Evolutionary conservation across 2,113 vertebrate genomes (phyloP).

Genomic region (Canis aureus): DNA sequence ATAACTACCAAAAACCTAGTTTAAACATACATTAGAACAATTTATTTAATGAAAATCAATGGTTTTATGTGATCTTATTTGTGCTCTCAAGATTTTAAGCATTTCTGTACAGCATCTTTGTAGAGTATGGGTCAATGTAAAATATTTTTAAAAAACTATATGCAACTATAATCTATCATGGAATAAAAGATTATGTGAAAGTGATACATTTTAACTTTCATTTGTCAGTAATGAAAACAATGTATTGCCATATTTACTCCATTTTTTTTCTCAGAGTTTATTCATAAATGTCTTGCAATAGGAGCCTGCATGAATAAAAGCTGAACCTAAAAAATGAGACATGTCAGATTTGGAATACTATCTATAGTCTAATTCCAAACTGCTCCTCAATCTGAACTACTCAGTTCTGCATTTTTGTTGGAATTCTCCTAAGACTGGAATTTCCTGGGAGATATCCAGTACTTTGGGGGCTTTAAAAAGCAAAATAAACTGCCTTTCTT

Average conservation of each 20-base stretch:
- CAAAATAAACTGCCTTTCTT: constrained; percentile 74
- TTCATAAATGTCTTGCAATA: constrained; percentile 20
- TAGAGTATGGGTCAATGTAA: background rate
- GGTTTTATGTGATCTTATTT: background rate
- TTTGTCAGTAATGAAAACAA: background rate
- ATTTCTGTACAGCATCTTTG: constrained; percentile 43
- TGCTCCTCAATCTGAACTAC: constrained; percentile 72
- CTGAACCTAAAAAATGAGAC: constrained; percentile 64
- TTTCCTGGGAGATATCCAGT: constrained; percentile 80
- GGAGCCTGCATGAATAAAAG: constrained; percentile 41
- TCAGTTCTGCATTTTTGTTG: constrained; percentile 75
- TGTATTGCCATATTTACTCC: background rate
- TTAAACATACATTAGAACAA: constrained; percentile 1
- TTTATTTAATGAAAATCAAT: background rate
- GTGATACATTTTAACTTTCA: constrained; percentile 47
- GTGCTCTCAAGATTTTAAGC: background rate
- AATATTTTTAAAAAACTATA: background rate
- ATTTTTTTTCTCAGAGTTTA: constrained; percentile 47
- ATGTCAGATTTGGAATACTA: constrained; percentile 54
- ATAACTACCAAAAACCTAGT: constrained; percentile 14
- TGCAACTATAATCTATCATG: background rate
- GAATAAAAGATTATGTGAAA: constrained; percentile 27
- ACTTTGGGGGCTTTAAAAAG: constrained; percentile 69
- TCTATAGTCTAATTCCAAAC: constrained; percentile 75
- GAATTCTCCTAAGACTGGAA: constrained; percentile 81